Base-by-base conservation (phyloP, 2,797 vertebrate species). In the Anabas testudineus region DNA sequence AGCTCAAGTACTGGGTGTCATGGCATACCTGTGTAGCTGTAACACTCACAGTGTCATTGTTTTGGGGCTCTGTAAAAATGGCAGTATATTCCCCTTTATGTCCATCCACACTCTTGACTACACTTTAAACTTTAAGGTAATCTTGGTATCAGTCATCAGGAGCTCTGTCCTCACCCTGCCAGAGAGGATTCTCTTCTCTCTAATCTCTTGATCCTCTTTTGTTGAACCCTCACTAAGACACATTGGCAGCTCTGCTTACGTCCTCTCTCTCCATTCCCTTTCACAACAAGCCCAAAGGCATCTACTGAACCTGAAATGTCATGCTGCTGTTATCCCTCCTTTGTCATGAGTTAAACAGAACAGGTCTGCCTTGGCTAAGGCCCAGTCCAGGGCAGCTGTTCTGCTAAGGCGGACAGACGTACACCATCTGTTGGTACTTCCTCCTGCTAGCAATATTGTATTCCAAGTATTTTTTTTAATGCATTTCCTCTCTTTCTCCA, bases 201-300 rank as follows among this genome's bases (percentile, higher is more conserved):
- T 91, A 91, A 92, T 90, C 91, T 81, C 58, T 82, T 91, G 77
- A 90, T 88, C 90, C 87, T 84, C 87, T 88, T 88, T 87, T 84
- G 85, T 88, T 83, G 76, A 88, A 82, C 84, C 73, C 76, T 76
- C 56, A 70, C 61, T 41, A 65, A 81, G 69, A 81, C 71, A 41
- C 53, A 51, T 43, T 63, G 71, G 71, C 61, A 73, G 74, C 64
- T 72, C 47, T 18, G 21, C 78, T 41, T 10, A 26, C 53, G 54
- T 65, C 47, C 55, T 52, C 58, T 21, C 60, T 36, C 12, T 14
- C 16, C 41, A 73, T 12, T 36, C 59, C n/a, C 39, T 57, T 74
- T 72, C 69, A 53, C 14, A 0, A 30, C 54, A 53, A 75, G 48
- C 73, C 73, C 52, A 53, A 63, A 81, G 72, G 34, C 77, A 63